phyloP scores from a whole-genome alignment of 1,140 invertebrate genomes.

The Procambarus clarkii region DNA sequence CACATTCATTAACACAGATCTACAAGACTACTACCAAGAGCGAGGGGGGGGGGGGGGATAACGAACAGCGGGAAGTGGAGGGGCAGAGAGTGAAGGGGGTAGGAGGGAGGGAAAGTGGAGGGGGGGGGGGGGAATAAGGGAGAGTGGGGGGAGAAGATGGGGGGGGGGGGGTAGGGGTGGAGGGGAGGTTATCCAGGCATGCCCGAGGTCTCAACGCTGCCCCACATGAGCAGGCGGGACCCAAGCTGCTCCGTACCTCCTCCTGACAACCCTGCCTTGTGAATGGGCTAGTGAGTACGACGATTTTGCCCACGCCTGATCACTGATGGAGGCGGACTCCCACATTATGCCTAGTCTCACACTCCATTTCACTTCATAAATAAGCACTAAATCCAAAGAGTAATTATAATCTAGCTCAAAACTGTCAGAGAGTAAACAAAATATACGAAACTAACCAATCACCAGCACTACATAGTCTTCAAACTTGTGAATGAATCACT shows the following conservation, averaged over 20 bases:
- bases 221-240: constrained; percentile 40
- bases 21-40: no score
- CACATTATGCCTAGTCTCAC: no score
- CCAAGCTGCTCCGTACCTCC: constrained; percentile 18
- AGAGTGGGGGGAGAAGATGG: background rate
- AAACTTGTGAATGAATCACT: constrained; percentile 53
- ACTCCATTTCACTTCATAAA: no score
- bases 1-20: no score
- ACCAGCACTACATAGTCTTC: background rate
- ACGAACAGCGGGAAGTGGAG: no score
- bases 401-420: no score
- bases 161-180: background rate
- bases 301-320: constrained; percentile 45
- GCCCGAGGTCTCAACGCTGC: constrained; percentile 39
- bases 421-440: no score
- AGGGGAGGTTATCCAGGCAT: background rate
- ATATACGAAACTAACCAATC: background rate
- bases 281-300: constrained; percentile 56
- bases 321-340: background rate
- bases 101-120: no score
- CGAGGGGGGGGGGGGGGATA: no score
- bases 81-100: no score
- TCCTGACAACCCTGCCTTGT: constrained; percentile 54
- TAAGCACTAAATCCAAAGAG: no score
- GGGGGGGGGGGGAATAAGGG: background rate